Conservation (phyloP, 2,113 vertebrate genomes). For the Canis aureus region DNA sequence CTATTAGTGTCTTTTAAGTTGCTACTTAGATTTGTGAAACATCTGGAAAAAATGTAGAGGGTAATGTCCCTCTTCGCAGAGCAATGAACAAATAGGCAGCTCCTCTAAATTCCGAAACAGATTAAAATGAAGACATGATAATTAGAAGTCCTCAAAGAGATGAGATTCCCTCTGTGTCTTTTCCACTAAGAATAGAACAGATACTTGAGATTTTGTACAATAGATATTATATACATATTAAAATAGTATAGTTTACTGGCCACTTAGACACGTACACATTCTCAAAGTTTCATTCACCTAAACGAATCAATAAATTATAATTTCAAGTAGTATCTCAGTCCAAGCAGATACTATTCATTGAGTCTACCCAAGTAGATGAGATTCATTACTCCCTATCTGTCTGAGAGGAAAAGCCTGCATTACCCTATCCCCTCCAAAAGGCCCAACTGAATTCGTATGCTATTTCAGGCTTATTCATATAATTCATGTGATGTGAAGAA, state of each 20-base stretch:
- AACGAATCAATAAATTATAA: neutral
- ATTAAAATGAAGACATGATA: neutral
- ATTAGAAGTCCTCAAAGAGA: neutral
- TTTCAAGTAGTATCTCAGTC: neutral
- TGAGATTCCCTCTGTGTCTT: neutral
- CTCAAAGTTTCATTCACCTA: slow-evolving; percentile 49
- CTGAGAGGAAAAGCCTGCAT: neutral
- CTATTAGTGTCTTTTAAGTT: neutral
- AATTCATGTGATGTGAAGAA: neutral
- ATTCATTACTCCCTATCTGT: neutral
- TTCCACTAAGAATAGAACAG: neutral
- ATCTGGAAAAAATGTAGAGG: neutral
- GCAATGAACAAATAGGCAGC: neutral
- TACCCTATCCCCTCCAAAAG: neutral
- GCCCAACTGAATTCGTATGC: neutral
- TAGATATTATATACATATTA: neutral
- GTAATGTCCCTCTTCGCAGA: neutral
- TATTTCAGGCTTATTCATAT: neutral
- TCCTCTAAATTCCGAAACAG: neutral
- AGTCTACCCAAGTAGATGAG: neutral
- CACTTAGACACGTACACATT: neutral
- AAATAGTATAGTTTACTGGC: neutral
- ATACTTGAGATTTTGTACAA: neutral
- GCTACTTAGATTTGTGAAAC: neutral
- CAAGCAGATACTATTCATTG: neutral